These are phyloP conservation scores for Sinelater perroti DNA, from an alignment of 2,888 invertebrate species.

Conservation along the genomic window DNA sequence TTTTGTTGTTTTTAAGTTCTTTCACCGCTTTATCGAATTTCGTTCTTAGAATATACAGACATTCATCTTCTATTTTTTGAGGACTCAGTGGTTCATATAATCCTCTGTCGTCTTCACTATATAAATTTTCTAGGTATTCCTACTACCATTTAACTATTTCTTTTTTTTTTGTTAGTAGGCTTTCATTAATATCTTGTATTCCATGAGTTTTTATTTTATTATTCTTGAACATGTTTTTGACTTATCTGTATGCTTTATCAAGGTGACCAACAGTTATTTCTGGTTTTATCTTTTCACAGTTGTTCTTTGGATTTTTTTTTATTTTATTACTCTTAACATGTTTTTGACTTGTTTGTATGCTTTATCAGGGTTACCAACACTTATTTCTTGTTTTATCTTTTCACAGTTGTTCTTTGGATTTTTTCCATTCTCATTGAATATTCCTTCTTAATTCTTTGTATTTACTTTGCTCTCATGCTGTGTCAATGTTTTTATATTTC, in stretches of 20 bases:
- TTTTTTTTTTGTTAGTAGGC: not conserved
- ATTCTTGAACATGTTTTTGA: not conserved
- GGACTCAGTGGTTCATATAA: not conserved
- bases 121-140: too few species aligned
- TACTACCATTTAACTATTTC: not conserved
- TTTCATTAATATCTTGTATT: not conserved
- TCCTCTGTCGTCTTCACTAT: too few species aligned
- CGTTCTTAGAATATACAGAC: too few species aligned
- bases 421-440: too few species aligned
- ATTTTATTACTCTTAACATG: not conserved
- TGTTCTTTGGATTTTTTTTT: not conserved
- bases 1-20: too few species aligned
- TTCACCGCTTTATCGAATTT: not conserved
- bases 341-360: not conserved
- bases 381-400: too few species aligned
- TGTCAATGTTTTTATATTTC: not conserved
- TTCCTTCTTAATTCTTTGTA: too few species aligned
- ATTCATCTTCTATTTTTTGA: not conserved
- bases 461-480: not conserved
- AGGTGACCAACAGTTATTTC: not conserved
- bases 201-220: too few species aligned
- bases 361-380: too few species aligned
- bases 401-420: not conserved
- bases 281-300: not conserved
- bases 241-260: not conserved